Percentiles rank a stretch among this genome's conserved stretches.
Evolutionary conservation across 2,113 vertebrate species (phyloP).

Genomic region (Ploceus nigricollis): DNA sequence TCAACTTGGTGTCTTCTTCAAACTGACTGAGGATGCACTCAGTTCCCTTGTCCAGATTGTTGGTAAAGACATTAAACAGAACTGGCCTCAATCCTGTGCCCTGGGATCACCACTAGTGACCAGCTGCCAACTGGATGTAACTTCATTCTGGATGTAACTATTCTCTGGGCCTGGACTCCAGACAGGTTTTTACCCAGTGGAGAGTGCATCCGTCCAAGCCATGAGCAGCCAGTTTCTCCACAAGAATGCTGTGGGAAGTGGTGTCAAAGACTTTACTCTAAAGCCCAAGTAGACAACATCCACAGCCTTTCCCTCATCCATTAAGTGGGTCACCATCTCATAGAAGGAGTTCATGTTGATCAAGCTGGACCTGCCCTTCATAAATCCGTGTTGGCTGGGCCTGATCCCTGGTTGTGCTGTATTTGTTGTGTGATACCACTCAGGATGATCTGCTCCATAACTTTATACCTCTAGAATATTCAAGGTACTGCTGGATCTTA

Average conservation of each 20-base stretch:
- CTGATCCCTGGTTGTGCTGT: not conserved
- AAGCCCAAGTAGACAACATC: not conserved
- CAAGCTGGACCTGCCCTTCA: not conserved
- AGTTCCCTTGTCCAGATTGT: not conserved
- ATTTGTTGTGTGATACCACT: not conserved
- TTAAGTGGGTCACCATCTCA: not conserved
- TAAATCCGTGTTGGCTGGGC: not conserved
- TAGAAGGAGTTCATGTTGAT: not conserved
- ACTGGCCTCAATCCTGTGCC: not conserved
- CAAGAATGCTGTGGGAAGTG: not conserved
- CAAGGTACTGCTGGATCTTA: not conserved
- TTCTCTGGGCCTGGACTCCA: not conserved
- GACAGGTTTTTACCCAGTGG: not conserved
- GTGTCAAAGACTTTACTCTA: not conserved
- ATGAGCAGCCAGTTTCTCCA: not conserved
- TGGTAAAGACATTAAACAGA: not conserved
- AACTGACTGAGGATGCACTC: not conserved
- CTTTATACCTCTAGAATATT: not conserved
- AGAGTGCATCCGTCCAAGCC: not conserved
- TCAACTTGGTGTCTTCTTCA: not conserved
- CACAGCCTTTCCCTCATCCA: not conserved
- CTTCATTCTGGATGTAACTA: rapidly evolving
- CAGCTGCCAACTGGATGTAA: not conserved
- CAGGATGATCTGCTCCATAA: not conserved
- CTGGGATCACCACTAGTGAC: not conserved